Base-by-base conservation (phyloP, 2,888 invertebrate genomes). In the Patella pellucida region DNA sequence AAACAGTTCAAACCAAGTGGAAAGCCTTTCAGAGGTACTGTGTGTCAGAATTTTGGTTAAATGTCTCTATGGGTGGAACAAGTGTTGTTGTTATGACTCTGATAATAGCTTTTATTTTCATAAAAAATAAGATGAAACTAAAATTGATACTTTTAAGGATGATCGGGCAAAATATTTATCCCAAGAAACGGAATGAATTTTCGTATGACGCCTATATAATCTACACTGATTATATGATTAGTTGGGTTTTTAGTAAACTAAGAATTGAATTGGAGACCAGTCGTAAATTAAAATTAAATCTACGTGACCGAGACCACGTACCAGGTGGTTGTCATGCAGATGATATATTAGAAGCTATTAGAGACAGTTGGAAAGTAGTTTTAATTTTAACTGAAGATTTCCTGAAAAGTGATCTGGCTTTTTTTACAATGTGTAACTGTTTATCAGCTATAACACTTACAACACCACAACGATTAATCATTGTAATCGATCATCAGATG, bases 151-250 rank as follows among this genome's bases (percentile, higher is more conserved):
- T 62, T 23, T 62, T 12, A 23, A 19, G 62, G 62, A 19, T 62
- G 62, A 19, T 62, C 12, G 62, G 62, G 5, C 62, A 62, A 19
- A 62, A 62, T 62, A 62, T 62, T 62, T 62, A 14, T 62, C 62
- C 62, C 19, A n/a, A 23, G 23, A 12, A 62, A 62, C 62, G 62
- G 23, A 19, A 62, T 62, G 62, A 62, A 62, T 62, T 62, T 62
- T 23, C 3, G 23, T 62, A 62, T 23, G 62, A 62, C 16, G 11
- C 23, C 19, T 62, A 19, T 19, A 23, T 62, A 12, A 15, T 62
- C 23, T 23, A 62, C 62, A 62, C 19, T 14, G 62, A 62, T 62
- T 62, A 11, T 14, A 23, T 19, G 0, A 2, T 11, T 56, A 56
- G 16, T 19, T 62, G 19, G 19, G 62, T 62, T 12, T 23, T 9